Base-by-base conservation (phyloP, 2,888 invertebrate species). In the Furcula furcula region DNA sequence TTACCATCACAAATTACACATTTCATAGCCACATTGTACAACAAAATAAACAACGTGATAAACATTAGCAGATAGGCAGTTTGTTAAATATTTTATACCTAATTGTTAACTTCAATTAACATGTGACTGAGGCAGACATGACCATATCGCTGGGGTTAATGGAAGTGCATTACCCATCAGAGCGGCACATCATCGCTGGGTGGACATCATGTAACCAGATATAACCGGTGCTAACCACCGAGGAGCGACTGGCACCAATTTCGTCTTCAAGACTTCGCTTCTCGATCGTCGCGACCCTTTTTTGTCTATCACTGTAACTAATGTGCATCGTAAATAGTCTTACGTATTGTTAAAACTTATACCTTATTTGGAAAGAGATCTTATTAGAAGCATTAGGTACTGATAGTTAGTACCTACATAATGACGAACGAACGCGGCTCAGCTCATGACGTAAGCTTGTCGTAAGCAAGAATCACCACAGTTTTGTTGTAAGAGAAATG, bases 141-240 rank as follows among this genome's bases (percentile, higher is more conserved):
- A 45, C 52, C 49, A 51, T 53, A 53, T 56, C 38, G 44, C 37
- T 48, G 50, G 55, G 63, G 61, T 65, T 74, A 75, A 75, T 74
- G 62, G 65, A 64, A 74, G 62, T 70, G 73, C 68, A 72, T 68
- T 59, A 64, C 51, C 56, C 54, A 55, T 55, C 52, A 48, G 42
- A 38, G 46, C 39, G 47, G 41, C 41, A 47, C 47, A 42, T 49
- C 52, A 45, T 52, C 42, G 47, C 49, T 53, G 50, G 34, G 44
- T 34, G 47, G 41, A 31, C 50, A 47, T 51, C 44, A 33, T 50
- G 28, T 21, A 47, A 35, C 60, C 34, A 40, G 64, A 34, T 46
- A 14, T 23, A 59, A 54, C 67, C 48, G 48, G 59, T 14, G 26
- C 7, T 7, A 13, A 9, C 26, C 9, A 12, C 14, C n/a, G 13